Percentiles rank a stretch among this genome's conserved stretches.
These are phyloP conservation scores for Rhombomys opimus DNA, from an alignment of 2,113 vertebrate species.

Conservation along the genomic window DNA sequence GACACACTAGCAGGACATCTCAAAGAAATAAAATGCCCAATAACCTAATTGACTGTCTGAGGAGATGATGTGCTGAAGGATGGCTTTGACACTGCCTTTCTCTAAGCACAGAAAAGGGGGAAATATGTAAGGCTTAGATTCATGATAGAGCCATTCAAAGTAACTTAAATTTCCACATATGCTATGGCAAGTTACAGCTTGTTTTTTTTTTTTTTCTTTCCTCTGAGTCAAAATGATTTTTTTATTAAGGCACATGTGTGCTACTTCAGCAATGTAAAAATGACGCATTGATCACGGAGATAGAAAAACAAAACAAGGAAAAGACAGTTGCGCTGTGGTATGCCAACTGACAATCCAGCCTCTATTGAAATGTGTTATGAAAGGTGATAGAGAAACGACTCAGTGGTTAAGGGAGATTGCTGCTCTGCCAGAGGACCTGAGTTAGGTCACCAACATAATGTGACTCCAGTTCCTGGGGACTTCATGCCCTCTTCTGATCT, in stretches of 20 bases:
- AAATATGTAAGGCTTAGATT: background rate
- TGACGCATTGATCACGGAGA: background rate
- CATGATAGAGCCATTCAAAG: background rate
- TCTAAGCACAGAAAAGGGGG: background rate
- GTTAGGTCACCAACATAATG: background rate
- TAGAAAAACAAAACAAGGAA: background rate
- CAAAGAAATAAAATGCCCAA: slow-evolving; percentile 19
- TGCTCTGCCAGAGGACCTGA: background rate
- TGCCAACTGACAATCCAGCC: background rate
- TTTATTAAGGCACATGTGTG: background rate
- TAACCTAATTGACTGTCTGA: background rate
- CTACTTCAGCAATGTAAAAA: slow-evolving; percentile 9
- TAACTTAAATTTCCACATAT: background rate
- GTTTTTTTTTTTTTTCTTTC: background rate
- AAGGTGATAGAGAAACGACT: background rate
- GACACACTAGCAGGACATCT: background rate
- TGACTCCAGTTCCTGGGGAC: background rate
- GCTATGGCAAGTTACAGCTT: background rate
- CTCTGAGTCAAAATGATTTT: too few relatives aligned
- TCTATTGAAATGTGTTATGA: background rate
- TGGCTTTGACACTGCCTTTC: background rate
- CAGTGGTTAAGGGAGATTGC: background rate
- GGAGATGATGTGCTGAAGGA: background rate
- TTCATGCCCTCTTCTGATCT: background rate
- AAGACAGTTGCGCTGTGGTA: background rate